Evolutionary conservation across 2,113 vertebrate genomes (phyloP).

Genomic region (Eulacestoma nigropectus): DNA sequence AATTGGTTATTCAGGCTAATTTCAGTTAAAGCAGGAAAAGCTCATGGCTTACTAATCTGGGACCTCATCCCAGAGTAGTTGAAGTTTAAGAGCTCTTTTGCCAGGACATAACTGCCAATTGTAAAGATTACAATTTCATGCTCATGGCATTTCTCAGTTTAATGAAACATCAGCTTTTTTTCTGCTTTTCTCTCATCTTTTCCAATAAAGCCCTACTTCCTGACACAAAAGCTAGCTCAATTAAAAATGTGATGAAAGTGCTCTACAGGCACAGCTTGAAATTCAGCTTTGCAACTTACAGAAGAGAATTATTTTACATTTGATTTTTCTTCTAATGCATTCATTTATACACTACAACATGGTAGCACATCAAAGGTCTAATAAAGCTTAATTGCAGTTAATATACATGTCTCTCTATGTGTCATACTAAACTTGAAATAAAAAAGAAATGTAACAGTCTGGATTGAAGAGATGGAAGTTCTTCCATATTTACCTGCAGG

Average conservation of each 20-base stretch:
- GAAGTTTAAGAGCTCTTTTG: background rate
- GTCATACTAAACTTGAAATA: background rate
- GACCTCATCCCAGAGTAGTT: background rate
- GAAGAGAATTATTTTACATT: slow-evolving; percentile 13
- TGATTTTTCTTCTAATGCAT: slow-evolving; percentile 8
- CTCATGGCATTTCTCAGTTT: background rate
- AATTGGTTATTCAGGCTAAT: background rate
- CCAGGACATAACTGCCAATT: background rate
- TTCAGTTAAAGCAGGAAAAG: background rate
- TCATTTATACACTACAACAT: background rate
- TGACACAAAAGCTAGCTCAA: background rate
- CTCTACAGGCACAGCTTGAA: slow-evolving; percentile 1
- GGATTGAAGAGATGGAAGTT: background rate
- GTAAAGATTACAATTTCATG: background rate
- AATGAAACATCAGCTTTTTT: slow-evolving; percentile 1
- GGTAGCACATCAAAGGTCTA: slow-evolving; percentile 33
- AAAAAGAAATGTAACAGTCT: background rate
- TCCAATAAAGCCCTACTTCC: background rate
- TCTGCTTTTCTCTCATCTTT: background rate
- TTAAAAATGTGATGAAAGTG: slow-evolving; percentile 4
- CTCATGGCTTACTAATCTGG: background rate
- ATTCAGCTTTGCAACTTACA: background rate
- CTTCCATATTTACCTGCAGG: background rate
- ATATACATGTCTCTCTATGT: background rate
- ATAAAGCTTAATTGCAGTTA: slow-evolving; percentile 14